Evolutionary conservation across 2,113 vertebrate genomes (phyloP), one percentile per base, ranked within the genome.

Genomic region (Oryzias javanicus): DNA sequence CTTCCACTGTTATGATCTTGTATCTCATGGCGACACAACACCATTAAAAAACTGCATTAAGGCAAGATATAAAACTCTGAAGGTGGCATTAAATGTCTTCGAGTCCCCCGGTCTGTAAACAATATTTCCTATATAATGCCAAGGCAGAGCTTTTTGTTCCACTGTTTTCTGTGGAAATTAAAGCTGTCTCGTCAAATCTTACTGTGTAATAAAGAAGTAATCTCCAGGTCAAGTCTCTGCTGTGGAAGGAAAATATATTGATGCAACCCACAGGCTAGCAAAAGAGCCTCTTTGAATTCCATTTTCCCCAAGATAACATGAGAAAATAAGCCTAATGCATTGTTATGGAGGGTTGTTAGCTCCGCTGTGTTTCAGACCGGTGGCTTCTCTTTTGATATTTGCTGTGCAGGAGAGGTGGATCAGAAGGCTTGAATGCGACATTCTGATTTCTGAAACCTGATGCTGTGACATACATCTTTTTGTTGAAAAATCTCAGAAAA

Each of bases 321-420:
- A 66, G 15, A 64, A 78, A 64, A 64, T 22, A 19, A 42, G 10
- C 35, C 41, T 73, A 49, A 62, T 65, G 45, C 10, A 47, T 70
- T 82, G 47, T 67, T 83, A 18, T 59, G 47, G 49, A 77, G 17
- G 44, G 18, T 57, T 64, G 46, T 76, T 69, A 72, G 63, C 55
- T 54, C 20, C 47, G 54, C 19, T 15, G 19, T 74, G 17, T 54
- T 60, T 44, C 17, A 47, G 71, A 48, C 58, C 57, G 25, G 24
- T 18, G 52, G 27, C 55, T 57, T 70, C 65, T 78, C 67, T 67
- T 63, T 27, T 49, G 42, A 63, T 74, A 68, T 64, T 64, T 70
- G 66, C 64, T 50, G 19, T 60, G 25, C 15, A 29, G 53, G 42
- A 65, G 61, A 76, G 45, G 50, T 60, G 24, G 44, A 47, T 67